Evolutionary conservation across 2,888 invertebrate species (phyloP), one percentile per base, ranked within the genome.

Genomic region (Scaptomyza polygonia): DNA sequence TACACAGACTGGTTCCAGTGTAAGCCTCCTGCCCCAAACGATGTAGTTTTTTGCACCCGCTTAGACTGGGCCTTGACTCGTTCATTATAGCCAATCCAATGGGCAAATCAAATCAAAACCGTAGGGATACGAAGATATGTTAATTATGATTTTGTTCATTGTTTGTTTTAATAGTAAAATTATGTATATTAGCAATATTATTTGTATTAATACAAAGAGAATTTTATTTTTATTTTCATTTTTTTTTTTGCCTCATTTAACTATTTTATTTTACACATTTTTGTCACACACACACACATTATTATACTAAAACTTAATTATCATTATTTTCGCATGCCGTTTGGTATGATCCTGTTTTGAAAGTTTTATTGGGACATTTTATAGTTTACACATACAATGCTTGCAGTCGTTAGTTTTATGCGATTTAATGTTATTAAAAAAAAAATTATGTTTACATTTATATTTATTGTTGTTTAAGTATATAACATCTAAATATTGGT

Each of bases 321-420:
- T 55, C 27, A 55, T 32, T 59, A 53, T 40, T 44, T 32, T 65
- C 16, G n/a, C 47, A 44, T 57, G 55, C 29, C 44, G 36, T 18
- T 57, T 52, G 18, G 30, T 3, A 32, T 51, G 52, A 21, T 16
- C 34, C 43, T 32, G 14, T 57, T 57, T 32, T 30, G 32, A 48
- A 49, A 14, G n/a, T 59, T 67, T 62, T 68, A 67, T 80, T 57
- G 54, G 57, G 64, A 48, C 78, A 62, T 67, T 77, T 80, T 77
- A 79, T 67, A 72, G 63, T 63, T 72, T 53, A 72, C 68, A 67
- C 68, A 67, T 66, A 85, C 83, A 64, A 81, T 79, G 72, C 66
- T 74, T 72, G 76, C 79, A 79, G 82, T 85, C 85, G 73, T 77
- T 75, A 77, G 74, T 72, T 64, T 55, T 45, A 68, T 51, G 77